phyloP scores from a whole-genome alignment of 2,888 invertebrate genomes.

The Chrysotoxum bicinctum region DNA sequence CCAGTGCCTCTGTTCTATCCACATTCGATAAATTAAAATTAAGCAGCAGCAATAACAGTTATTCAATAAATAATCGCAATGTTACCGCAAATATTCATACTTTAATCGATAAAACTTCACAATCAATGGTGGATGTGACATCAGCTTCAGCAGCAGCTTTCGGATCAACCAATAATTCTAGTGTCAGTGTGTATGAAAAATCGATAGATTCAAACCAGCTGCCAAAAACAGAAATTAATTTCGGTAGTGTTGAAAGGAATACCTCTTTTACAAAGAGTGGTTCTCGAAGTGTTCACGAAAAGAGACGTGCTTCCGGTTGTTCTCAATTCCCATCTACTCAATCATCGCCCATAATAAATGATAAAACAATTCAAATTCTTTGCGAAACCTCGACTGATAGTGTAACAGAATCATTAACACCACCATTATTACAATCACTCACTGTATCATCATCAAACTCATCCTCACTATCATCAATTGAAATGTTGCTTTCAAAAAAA shows the following conservation, averaged over 20 bases:
- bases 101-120: constrained; percentile 47
- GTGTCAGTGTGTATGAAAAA: constrained; percentile 53
- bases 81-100: constrained; percentile 14
- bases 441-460: constrained; percentile 10
- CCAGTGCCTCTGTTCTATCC: constrained; percentile 47
- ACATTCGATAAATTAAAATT: constrained; percentile 62
- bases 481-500: constrained; percentile 35
- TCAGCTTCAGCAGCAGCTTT: constrained; percentile 23
- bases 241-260: constrained; percentile 38
- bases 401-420: background rate
- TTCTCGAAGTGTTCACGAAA: constrained; percentile 26
- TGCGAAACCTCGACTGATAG: constrained; percentile 28
- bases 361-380: constrained; percentile 37
- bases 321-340: constrained; percentile 25
- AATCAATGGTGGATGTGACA: constrained; percentile 20
- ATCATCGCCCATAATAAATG: constrained; percentile 21
- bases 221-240: constrained; percentile 42
- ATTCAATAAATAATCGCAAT: constrained; percentile 46
- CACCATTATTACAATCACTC: constrained; percentile 33
- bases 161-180: constrained; percentile 34
- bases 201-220: constrained; percentile 54
- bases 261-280: constrained; percentile 1
- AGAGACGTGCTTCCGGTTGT: constrained; percentile 40
- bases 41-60: constrained; percentile 51
- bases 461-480: constrained; percentile 32